A percentile compares a stretch with the other conserved stretches of the same genome.
These are phyloP conservation scores for Drosophila prosaltans DNA, from an alignment of 1,140 invertebrate species.

Conservation along the genomic window DNA sequence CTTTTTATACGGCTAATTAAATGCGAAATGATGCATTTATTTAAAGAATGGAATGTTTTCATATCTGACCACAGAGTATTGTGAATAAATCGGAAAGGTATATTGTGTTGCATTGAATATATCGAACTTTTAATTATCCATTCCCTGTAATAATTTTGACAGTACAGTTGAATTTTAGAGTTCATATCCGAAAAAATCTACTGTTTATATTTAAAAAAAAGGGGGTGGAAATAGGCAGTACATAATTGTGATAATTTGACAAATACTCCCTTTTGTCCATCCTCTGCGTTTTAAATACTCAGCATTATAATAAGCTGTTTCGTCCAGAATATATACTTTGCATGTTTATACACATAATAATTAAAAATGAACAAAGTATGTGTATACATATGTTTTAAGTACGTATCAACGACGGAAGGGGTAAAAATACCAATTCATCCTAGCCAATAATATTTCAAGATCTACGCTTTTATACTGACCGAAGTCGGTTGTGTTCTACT, in stretches of 20 bases:
- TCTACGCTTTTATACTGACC: too few relatives aligned
- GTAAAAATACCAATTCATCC: too few relatives aligned
- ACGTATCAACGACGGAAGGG: too few relatives aligned
- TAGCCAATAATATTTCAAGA: too few relatives aligned
- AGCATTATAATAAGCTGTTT: background rate
- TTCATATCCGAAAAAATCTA: constrained; percentile 1
- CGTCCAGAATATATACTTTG: background rate
- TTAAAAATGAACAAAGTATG: too few relatives aligned
- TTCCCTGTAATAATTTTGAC: background rate
- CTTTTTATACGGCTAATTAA: constrained; percentile 3
- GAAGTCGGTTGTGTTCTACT: too few relatives aligned
- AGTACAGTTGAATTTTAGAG: constrained; percentile 9
- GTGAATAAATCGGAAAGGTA: too few relatives aligned
- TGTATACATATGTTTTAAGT: too few relatives aligned
- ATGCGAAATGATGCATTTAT: background rate
- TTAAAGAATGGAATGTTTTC: background rate
- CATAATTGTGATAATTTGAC: constrained; percentile 33
- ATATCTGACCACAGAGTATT: background rate
- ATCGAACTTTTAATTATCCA: background rate
- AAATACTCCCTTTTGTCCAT: constrained; percentile 38
- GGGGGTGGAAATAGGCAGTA: background rate
- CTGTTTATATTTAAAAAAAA: background rate
- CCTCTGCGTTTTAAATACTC: background rate
- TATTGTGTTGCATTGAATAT: background rate
- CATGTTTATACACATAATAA: too few relatives aligned